A percentile compares a stretch with the other conserved stretches of the same genome.
phyloP scores from a whole-genome alignment of 2,888 invertebrate species.

The Trichogramma dendrolimi region DNA sequence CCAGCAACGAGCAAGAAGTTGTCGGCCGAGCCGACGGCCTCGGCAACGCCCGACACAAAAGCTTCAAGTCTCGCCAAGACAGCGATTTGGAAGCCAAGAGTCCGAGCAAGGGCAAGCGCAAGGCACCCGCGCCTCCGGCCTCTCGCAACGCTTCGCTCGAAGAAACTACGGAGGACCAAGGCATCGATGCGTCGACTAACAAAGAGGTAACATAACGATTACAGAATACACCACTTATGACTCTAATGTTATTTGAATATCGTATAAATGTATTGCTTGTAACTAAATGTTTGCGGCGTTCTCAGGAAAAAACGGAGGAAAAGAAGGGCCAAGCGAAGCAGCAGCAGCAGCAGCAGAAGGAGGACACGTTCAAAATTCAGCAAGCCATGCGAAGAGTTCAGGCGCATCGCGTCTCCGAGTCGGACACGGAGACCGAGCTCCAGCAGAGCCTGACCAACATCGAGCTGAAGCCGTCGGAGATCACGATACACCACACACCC shows the following conservation, averaged over 20 bases:
- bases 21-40: constrained; percentile 10
- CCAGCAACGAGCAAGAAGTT: constrained; percentile 17
- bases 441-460: constrained; percentile 60
- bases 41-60: constrained; percentile 23
- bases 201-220: constrained; percentile 26
- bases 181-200: constrained; percentile 30
- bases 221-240: no score
- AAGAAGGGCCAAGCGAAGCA: constrained; percentile 21
- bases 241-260: no score
- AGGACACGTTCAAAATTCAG: no score
- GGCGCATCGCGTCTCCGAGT: constrained; percentile 50
- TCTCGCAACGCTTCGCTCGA: constrained; percentile 30
- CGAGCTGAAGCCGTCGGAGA: constrained; percentile 70
- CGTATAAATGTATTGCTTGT: no score
- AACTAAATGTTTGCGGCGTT: background rate
- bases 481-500: constrained; percentile 70
- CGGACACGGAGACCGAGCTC: constrained; percentile 54
- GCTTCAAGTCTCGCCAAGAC: constrained; percentile 23
- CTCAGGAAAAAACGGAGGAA: constrained; percentile 17
- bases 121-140: constrained; percentile 68
- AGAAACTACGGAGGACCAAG: constrained; percentile 40
- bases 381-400: background rate
- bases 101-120: constrained; percentile 59
- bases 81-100: constrained; percentile 58
- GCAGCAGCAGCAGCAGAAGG: background rate